Evolutionary conservation across 2,113 vertebrate species (phyloP).

Genomic region (Mustela lutreola): DNA sequence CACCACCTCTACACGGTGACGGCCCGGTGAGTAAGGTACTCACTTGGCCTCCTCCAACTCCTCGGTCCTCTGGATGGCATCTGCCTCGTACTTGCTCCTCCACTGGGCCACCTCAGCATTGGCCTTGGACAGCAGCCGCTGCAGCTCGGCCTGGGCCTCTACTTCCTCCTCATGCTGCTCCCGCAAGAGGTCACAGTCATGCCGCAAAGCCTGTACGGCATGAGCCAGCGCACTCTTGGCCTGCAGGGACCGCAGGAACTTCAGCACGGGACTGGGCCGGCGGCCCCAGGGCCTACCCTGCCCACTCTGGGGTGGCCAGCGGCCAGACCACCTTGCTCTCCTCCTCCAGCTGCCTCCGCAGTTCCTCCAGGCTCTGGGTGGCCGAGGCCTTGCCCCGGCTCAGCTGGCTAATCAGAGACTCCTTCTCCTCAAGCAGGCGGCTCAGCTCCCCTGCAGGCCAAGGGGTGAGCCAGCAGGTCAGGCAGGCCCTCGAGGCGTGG

Average conservation of each 20-base stretch:
- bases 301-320: accelerated
- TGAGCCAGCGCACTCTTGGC: conserved; percentile 94
- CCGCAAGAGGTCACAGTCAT: conserved; percentile 94
- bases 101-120: conserved; percentile 96
- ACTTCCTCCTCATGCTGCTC: conserved; percentile 97
- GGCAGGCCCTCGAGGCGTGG: accelerated
- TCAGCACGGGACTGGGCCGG: not conserved
- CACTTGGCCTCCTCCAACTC: conserved; percentile 98
- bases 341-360: conserved; percentile 96
- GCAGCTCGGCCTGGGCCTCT: conserved; percentile 94
- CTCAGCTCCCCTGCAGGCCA: conserved; percentile 90
- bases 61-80: conserved; percentile 96
- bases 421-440: conserved; percentile 94
- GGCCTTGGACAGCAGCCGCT: conserved; percentile 94
- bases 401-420: conserved; percentile 94
- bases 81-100: conserved; percentile 96
- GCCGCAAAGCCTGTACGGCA: conserved; percentile 93
- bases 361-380: conserved; percentile 93
- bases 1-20: accelerated
- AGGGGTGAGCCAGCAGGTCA: not conserved
- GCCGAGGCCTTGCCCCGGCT: conserved; percentile 92
- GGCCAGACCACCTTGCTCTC: conserved; percentile 92
- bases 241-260: conserved; percentile 81
- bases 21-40: conserved; percentile 67
- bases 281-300: not conserved